Percentiles rank a stretch among this genome's conserved stretches.
phyloP scores from a whole-genome alignment of 2,113 vertebrate species.

The Prionailurus viverrinus region DNA sequence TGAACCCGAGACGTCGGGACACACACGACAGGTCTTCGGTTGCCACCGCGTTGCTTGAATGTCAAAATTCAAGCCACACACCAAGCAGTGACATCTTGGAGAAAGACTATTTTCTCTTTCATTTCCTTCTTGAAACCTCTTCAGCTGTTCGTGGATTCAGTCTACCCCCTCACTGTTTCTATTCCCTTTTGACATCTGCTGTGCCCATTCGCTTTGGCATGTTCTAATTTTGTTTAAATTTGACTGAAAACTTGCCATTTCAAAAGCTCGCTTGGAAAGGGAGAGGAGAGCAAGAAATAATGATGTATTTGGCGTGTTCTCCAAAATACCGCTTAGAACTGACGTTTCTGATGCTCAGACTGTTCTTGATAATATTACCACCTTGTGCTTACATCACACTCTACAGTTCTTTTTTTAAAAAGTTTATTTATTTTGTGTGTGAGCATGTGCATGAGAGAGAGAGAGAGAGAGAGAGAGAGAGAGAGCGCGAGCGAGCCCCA shows the following conservation, averaged over 20 bases:
- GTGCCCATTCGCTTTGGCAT: neutral
- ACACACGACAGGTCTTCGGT: rapidly evolving
- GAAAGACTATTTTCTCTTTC: neutral
- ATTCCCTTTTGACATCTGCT: neutral
- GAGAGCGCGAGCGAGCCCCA: no score
- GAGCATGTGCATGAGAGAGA: no score
- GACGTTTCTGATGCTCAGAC: neutral
- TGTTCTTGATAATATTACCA: neutral
- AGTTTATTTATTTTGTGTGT: no score
- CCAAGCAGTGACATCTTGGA: neutral
- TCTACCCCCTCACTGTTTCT: no score
- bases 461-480: no score
- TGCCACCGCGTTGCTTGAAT: neutral
- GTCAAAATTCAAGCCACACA: neutral
- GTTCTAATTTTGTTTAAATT: neutral
- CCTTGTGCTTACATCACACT: neutral
- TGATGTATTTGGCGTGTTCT: neutral
- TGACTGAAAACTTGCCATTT: neutral
- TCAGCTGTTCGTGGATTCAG: neutral
- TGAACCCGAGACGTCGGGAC: neutral
- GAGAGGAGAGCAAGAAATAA: neutral
- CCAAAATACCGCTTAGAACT: neutral
- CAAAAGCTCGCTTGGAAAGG: neutral
- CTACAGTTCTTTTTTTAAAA: neutral
- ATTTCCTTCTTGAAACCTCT: neutral